A percentile compares a stretch with the other conserved stretches of the same genome.
These are phyloP conservation scores for Ctenomys sociabilis DNA, from an alignment of 2,113 vertebrate genomes.

Conservation along the genomic window DNA sequence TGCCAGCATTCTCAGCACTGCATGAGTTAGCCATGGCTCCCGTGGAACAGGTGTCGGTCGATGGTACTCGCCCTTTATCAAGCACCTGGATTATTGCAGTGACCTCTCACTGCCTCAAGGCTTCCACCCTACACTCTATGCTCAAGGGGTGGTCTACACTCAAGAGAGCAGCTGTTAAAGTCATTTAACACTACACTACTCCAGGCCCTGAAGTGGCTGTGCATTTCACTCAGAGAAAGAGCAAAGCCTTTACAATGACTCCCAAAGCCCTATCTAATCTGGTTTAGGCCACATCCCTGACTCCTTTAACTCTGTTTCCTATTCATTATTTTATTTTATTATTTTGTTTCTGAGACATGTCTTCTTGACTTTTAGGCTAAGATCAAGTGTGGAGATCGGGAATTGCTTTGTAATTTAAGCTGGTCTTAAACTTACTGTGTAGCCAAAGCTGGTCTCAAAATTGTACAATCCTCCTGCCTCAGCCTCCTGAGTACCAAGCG, in stretches of 20 bases:
- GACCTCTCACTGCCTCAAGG: not conserved
- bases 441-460: not conserved
- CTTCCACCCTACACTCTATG: not conserved
- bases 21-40: not conserved
- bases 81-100: not conserved
- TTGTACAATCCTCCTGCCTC: not conserved
- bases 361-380: too few relatives aligned
- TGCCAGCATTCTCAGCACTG: not conserved
- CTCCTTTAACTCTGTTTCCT: not conserved
- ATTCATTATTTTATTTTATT: not conserved
- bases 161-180: not conserved
- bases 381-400: not conserved
- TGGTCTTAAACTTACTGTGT: not conserved
- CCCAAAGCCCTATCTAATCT: not conserved
- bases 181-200: not conserved
- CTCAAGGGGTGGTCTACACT: not conserved
- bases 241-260: not conserved
- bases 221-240: not conserved
- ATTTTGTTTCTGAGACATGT: not conserved
- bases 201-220: not conserved
- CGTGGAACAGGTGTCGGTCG: not conserved
- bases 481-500: not conserved
- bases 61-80: not conserved
- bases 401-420: not conserved
- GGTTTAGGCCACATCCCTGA: not conserved